Percentiles rank a stretch among this genome's conserved stretches.
Evolutionary conservation across 2,113 vertebrate genomes (phyloP).

Genomic region (Onychorhynchus coronatus): DNA sequence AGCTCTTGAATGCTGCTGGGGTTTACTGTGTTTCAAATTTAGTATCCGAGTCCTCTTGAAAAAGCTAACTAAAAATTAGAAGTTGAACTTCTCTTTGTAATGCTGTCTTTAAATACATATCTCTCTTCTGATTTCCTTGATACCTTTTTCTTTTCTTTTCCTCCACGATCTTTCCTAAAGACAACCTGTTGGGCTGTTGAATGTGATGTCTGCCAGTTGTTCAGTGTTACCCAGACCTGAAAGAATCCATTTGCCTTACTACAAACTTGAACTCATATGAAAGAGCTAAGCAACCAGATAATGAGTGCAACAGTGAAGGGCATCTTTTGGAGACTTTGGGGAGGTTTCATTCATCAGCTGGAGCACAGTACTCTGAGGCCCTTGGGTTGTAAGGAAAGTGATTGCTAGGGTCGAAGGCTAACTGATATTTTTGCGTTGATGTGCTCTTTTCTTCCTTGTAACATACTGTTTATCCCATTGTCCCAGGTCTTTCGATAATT

Average conservation of each 20-base stretch:
- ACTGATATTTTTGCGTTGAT: background rate
- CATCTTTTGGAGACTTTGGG: background rate
- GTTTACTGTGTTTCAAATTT: background rate
- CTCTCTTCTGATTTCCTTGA: background rate
- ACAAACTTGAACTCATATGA: background rate
- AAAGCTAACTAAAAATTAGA: background rate
- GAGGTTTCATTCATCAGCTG: background rate
- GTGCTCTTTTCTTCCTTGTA: background rate
- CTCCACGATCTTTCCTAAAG: background rate
- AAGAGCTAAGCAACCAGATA: background rate
- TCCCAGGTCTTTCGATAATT: background rate
- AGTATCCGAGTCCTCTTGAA: background rate
- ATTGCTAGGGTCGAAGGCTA: background rate
- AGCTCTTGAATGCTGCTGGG: background rate
- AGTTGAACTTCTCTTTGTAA: background rate
- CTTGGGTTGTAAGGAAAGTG: background rate
- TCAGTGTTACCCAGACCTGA: background rate
- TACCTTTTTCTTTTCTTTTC: background rate
- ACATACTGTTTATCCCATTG: background rate
- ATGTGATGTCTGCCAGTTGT: background rate
- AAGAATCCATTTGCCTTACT: background rate
- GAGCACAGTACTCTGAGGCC: background rate
- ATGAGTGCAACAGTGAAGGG: background rate
- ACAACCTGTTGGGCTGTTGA: fast-evolving
- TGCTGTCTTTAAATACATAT: background rate